These are phyloP conservation scores for Phymanthus crucifer DNA, from an alignment of 92 coral and sea anemone genomes.

Conservation along the genomic window DNA sequence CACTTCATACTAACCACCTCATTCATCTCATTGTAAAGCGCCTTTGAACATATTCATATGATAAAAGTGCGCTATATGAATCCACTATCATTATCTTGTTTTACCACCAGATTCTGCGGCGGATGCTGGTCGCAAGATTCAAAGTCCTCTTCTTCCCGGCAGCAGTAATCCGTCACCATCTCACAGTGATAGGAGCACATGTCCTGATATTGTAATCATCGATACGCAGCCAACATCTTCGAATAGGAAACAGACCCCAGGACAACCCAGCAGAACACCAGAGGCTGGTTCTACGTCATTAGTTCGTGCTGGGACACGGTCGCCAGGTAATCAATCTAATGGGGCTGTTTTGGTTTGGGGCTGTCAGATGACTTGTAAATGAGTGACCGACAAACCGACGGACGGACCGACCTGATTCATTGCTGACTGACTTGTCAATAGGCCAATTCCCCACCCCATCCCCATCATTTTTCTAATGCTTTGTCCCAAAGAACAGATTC, in stretches of 20 bases:
- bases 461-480: no score
- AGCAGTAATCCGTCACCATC: background rate
- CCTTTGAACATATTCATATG: background rate
- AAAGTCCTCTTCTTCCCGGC: background rate
- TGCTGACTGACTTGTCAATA: no score
- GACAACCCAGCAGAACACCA: background rate
- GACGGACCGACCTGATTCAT: no score
- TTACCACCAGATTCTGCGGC: background rate
- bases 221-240: slow-evolving; percentile 14
- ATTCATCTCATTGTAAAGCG: no score
- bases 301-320: slow-evolving; percentile 5
- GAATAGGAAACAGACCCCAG: background rate
- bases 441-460: no score
- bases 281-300: slow-evolving; percentile 14
- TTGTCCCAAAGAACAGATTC: no score
- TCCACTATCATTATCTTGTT: background rate
- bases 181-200: slow-evolving; percentile 1
- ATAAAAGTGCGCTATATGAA: no score
- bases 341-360: background rate
- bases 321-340: slow-evolving; percentile 8
- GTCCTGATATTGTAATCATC: slow-evolving; percentile 32
- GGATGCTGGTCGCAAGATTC: background rate
- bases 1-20: no score
- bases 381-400: background rate
- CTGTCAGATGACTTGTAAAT: background rate